phyloP scores from a whole-genome alignment of 2,888 invertebrate genomes.

The Drosophila neotestacea region DNA sequence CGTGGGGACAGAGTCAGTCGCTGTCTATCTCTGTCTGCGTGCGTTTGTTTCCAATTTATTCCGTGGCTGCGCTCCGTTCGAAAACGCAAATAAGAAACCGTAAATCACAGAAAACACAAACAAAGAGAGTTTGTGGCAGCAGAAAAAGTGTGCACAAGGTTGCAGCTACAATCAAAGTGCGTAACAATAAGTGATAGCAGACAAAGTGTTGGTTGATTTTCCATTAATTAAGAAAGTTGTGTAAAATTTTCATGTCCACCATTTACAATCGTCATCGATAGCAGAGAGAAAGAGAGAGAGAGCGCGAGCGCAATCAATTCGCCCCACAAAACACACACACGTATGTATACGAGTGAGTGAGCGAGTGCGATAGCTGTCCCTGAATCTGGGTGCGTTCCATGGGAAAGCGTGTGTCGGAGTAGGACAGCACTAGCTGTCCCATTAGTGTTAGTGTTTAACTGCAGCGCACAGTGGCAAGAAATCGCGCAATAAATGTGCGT shows the following conservation, averaged over 20 bases:
- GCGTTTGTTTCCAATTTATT: conserved; percentile 65
- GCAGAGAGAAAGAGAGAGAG: conserved; percentile 56
- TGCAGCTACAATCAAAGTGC: conserved; percentile 51
- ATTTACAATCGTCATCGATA: conserved; percentile 75
- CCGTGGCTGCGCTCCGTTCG: conserved; percentile 56
- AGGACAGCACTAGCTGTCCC: conserved; percentile 38
- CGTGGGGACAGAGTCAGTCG: conserved; percentile 63
- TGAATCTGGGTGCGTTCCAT: conserved; percentile 76
- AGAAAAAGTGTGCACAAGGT: conserved; percentile 45
- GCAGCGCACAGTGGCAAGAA: conserved; percentile 68
- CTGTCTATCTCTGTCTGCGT: conserved; percentile 74
- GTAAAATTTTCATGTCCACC: conserved; percentile 77
- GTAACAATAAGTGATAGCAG: conserved; percentile 35
- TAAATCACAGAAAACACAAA: conserved; percentile 50
- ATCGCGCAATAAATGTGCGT: conserved; percentile 44
- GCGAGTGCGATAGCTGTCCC: conserved; percentile 58
- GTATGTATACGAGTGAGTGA: conserved; percentile 40
- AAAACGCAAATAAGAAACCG: conserved; percentile 66
- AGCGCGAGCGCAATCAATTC: conserved; percentile 55
- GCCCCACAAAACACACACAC: conserved; percentile 47
- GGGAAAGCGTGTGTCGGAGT: conserved; percentile 44
- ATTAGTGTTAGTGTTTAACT: conserved; percentile 51
- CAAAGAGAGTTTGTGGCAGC: conserved; percentile 51
- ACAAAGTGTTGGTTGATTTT: conserved; percentile 47
- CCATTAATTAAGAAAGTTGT: conserved; percentile 80